A percentile compares a stretch with the other conserved stretches of the same genome.
phyloP scores from a whole-genome alignment of 2,797 vertebrate genomes.

The Denticeps clupeoides region DNA sequence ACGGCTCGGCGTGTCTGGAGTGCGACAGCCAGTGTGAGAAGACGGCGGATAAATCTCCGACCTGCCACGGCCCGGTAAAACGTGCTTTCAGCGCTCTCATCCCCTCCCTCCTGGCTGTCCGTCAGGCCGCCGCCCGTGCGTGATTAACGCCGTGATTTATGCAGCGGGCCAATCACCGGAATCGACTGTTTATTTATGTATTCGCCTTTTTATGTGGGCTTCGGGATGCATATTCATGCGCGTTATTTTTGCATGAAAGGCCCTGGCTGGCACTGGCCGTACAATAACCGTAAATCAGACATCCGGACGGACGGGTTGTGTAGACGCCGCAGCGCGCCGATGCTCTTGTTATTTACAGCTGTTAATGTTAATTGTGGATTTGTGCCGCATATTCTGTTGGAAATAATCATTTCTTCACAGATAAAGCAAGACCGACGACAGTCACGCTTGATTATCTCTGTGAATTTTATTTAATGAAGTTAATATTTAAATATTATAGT shows the following conservation, averaged over 20 bases:
- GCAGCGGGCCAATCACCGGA: neutral
- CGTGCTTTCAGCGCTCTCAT: neutral
- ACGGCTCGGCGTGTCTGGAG: conserved; percentile 79
- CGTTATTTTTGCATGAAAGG: neutral
- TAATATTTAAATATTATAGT: too few relatives aligned
- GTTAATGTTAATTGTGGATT: too few relatives aligned
- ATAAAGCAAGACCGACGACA: too few relatives aligned
- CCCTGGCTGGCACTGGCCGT: neutral
- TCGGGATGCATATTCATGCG: neutral
- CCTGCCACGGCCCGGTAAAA: conserved; percentile 83
- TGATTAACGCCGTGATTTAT: neutral
- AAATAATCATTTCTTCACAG: too few relatives aligned
- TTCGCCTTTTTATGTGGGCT: neutral
- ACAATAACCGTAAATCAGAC: too few relatives aligned
- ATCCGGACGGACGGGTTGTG: too few relatives aligned
- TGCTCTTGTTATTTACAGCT: too few relatives aligned
- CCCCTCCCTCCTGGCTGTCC: neutral
- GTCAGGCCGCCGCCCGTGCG: neutral
- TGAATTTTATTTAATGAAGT: too few relatives aligned
- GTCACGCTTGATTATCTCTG: too few relatives aligned
- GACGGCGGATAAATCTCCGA: conserved; percentile 72
- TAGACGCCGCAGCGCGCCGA: too few relatives aligned
- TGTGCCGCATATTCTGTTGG: too few relatives aligned
- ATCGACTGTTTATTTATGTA: conserved; percentile 2
- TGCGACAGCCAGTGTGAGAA: conserved; percentile 92